These are phyloP conservation scores for Rhea pennata DNA, from an alignment of 2,113 vertebrate species.

Conservation along the genomic window DNA sequence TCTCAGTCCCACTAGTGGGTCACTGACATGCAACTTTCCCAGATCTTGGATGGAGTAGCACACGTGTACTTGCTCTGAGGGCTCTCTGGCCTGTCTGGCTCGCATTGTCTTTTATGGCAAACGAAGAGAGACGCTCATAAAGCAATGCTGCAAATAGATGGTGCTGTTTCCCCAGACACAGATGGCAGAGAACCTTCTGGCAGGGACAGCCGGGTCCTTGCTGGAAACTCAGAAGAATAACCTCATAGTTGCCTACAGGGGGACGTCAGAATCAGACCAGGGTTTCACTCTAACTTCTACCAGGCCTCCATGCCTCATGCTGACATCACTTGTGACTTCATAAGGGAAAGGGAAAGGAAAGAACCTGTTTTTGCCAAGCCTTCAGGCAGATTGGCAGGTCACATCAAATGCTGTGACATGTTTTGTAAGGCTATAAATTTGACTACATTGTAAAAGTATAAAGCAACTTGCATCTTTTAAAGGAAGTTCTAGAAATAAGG, in stretches of 20 bases:
- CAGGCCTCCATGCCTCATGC: background rate
- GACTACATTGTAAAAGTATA: background rate
- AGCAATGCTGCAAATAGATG: background rate
- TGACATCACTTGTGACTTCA: background rate
- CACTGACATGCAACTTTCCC: rapidly evolving
- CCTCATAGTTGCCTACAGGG: rapidly evolving
- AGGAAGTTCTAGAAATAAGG: background rate
- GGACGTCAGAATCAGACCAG: background rate
- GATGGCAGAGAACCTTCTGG: background rate
- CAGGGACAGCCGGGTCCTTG: background rate
- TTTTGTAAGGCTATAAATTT: background rate
- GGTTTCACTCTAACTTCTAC: background rate
- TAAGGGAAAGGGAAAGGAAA: rapidly evolving
- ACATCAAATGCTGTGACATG: background rate
- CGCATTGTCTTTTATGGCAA: background rate
- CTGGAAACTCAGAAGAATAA: background rate
- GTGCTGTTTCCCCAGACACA: background rate
- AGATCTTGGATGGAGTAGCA: background rate
- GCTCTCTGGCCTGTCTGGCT: background rate
- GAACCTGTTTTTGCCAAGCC: background rate
- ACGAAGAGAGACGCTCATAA: rapidly evolving
- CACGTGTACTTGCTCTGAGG: no score
- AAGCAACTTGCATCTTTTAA: background rate
- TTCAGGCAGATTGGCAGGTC: background rate
- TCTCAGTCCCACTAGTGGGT: background rate